Base-by-base conservation (phyloP, 2,888 invertebrate genomes). In the Unio pictorum region DNA sequence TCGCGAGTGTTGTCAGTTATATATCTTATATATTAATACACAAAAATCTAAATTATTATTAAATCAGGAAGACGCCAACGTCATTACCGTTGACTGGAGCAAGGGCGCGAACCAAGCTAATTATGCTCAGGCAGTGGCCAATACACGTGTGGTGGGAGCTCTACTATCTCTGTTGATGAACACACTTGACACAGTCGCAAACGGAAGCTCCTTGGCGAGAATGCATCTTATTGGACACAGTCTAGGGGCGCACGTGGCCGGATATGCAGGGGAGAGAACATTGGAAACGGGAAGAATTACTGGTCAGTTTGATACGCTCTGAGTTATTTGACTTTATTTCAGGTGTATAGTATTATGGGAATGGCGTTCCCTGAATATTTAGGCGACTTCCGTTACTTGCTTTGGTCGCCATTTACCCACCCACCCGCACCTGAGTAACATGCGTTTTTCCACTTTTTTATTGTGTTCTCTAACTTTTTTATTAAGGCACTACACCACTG, bases 61-160 rank as follows among this genome's bases (percentile, higher is more conserved):
- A 18, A 26, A 34, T 30, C 20, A 76, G 76, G 62, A 65, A 28
- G 70, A 66, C n/a, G 55, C 66, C 26, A 79, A 77, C 64, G 68
- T 80, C 20, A 69, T 80, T n/a, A 65, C 69, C 1, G 75, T 80
- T 34, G 77, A 76, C 64, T 80, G 80, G 80, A 62, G 58, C 4
- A 60, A 57, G 3, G 80, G 77, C 11, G 76, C 73, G 15, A 15
- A 62, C 20, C 45, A 65, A 26, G 45, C 60, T 1, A 61, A 72
- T 34, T 97, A 97, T 87, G 94, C 95, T 0, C 96, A 97, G 89
- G 96, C 97, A 0, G 96, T 95, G 3, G 96, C 96, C 1, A 97
- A 97, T 86, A 95, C 95, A 45, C 92, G 97, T 63, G 91, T 97
- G 7, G 93, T 96, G 2, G 97, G 96, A 0, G 72, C 72, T 3